phyloP scores from a whole-genome alignment of 2,113 vertebrate genomes.

The Lasiurus borealis region DNA sequence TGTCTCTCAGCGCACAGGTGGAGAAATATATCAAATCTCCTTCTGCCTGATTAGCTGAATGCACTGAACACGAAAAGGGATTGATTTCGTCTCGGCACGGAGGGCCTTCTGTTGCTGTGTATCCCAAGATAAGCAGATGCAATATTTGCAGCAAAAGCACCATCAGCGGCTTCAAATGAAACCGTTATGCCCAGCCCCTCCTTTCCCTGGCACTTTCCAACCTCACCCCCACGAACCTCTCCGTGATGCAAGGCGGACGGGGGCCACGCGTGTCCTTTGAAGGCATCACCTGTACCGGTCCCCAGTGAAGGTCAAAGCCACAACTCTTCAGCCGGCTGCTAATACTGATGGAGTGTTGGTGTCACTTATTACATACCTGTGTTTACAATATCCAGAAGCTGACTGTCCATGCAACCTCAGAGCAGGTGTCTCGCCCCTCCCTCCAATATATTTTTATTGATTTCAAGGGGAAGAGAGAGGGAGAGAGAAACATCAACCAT shows the following conservation, averaged over 20 bases:
- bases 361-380: background rate
- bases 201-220: background rate
- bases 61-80: conserved; percentile 65
- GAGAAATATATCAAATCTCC: background rate
- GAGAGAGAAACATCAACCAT: too few relatives aligned
- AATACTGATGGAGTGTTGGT: background rate
- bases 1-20: background rate
- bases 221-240: background rate
- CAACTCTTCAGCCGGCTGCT: background rate
- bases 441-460: too few relatives aligned
- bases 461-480: too few relatives aligned
- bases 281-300: background rate
- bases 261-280: background rate
- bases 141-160: conserved; percentile 8
- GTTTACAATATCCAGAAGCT: background rate
- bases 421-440: too few relatives aligned
- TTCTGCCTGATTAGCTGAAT: conserved; percentile 50
- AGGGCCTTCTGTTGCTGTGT: background rate
- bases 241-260: background rate
- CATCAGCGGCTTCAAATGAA: conserved; percentile 37
- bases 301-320: background rate
- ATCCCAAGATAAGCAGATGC: background rate
- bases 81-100: conserved; percentile 65
- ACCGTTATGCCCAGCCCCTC: background rate
- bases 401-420: too few relatives aligned